Evolutionary conservation across 2,113 vertebrate genomes (phyloP), one percentile per base, ranked within the genome.

Genomic region (Puffinus mauretanicus): DNA sequence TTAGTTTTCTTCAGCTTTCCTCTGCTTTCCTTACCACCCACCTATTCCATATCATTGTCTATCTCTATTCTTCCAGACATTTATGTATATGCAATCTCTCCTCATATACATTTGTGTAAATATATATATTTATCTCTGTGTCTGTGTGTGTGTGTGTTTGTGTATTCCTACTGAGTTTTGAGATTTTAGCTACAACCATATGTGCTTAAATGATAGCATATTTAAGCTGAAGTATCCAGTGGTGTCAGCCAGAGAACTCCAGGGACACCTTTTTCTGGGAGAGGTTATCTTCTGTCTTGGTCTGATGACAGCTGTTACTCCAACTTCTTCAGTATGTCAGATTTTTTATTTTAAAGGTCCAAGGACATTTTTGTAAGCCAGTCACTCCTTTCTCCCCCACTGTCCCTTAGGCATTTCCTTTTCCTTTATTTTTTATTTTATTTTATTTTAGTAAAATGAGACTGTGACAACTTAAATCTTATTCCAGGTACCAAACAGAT

Each of bases 241-340:
- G 7, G 29, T 65, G n/a, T 81, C 90, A 88, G 79, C 42, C 72
- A 86, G 55, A 89, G 49, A 86, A 71, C 79, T 95, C 65, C 70
- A 85, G 85, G 80, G 80, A 81, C 55, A 88, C 9, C 16, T 91
- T 80, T 70, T 62, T 61, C 38, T 80, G 18, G 24, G 36, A 80
- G 60, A 96, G 76, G 84, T 96, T 88, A 93, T 86, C 92, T 95
- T 94, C 72, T 65, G 55, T 58, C 65, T 92, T 52, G 84, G 29
- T 49, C 30, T 86, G 61, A 81, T 92, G 77, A 79, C 78, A 95
- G 70, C 44, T 84, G 47, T 67, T 92, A 32, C 19, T 78, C 42
- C 36, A 94, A 21, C 10, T 75, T 90, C 29, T 86, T 55, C 60
- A 83, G 2, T 38, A 60, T 11, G 2, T 55, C 55, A 32, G 9